These are phyloP conservation scores for Pachycephala philippinensis DNA, from an alignment of 2,113 vertebrate species.

Conservation along the genomic window DNA sequence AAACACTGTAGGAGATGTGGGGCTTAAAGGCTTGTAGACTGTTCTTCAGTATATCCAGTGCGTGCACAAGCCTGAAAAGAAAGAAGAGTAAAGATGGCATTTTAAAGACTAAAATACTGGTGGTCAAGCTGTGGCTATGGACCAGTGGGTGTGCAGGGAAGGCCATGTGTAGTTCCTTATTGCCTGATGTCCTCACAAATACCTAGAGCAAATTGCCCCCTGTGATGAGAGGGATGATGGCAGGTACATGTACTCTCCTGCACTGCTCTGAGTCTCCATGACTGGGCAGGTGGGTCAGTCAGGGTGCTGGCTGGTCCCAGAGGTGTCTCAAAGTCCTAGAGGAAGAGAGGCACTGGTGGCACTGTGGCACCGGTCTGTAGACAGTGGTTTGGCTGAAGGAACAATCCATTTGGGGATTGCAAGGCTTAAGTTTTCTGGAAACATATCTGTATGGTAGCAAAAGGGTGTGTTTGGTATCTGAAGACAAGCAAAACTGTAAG, in stretches of 20 bases:
- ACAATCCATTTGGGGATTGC: neutral
- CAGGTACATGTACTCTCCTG: neutral
- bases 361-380: neutral
- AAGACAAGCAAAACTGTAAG: neutral
- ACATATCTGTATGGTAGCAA: neutral
- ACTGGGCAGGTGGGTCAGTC: neutral
- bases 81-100: neutral
- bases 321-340: neutral
- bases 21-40: neutral
- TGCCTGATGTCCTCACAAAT: neutral
- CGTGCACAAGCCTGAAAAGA: rapidly evolving
- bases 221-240: neutral
- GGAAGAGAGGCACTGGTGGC: neutral
- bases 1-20: neutral
- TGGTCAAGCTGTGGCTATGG: neutral
- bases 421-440: neutral
- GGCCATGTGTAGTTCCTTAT: neutral
- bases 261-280: neutral
- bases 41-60: neutral
- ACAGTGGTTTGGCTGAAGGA: neutral
- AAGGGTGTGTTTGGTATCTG: neutral
- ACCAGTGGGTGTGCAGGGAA: neutral
- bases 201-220: neutral
- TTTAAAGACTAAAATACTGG: neutral
- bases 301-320: rapidly evolving